Percentiles rank a stretch among this genome's conserved stretches.
Conservation (phyloP, 1,140 invertebrate species). For the Spodoptera litura region DNA sequence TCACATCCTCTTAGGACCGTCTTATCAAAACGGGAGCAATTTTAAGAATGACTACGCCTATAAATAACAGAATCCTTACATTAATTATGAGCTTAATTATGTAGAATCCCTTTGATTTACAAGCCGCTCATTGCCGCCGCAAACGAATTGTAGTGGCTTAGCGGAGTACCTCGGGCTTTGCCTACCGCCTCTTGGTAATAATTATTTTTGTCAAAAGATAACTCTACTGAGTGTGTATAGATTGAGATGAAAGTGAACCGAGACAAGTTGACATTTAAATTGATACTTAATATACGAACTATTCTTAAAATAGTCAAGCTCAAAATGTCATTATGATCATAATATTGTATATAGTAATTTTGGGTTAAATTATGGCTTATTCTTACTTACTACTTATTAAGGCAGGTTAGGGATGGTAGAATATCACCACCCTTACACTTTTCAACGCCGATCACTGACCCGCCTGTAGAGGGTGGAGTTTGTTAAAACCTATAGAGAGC, state of each 20-base stretch:
- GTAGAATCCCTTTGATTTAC: slow-evolving; percentile 85
- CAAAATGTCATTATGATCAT: not conserved
- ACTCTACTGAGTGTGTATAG: slow-evolving; percentile 59
- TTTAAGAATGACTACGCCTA: slow-evolving; percentile 81
- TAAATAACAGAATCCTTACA: slow-evolving; percentile 84
- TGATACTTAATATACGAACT: too few relatives aligned
- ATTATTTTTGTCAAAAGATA: slow-evolving; percentile 81
- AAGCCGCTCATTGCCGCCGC: slow-evolving; percentile 80
- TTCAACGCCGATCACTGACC: too few relatives aligned
- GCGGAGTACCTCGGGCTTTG: slow-evolving; percentile 72
- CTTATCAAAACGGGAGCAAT: slow-evolving; percentile 80
- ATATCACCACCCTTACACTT: too few relatives aligned
- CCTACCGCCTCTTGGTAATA: slow-evolving; percentile 71
- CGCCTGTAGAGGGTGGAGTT: too few relatives aligned
- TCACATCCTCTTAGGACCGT: slow-evolving; percentile 68
- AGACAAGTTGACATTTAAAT: slow-evolving; percentile 68
- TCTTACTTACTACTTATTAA: too few relatives aligned
- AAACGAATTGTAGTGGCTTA: slow-evolving; percentile 83
- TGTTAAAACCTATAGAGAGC: too few relatives aligned
- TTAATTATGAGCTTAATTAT: slow-evolving; percentile 86
- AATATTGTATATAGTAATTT: too few relatives aligned
- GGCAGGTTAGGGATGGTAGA: too few relatives aligned
- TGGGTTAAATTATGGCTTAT: too few relatives aligned
- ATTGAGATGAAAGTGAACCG: slow-evolving; percentile 81
- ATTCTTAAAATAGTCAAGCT: not conserved